phyloP scores from a whole-genome alignment of 2,113 vertebrate species.

The Butorides virescens region DNA sequence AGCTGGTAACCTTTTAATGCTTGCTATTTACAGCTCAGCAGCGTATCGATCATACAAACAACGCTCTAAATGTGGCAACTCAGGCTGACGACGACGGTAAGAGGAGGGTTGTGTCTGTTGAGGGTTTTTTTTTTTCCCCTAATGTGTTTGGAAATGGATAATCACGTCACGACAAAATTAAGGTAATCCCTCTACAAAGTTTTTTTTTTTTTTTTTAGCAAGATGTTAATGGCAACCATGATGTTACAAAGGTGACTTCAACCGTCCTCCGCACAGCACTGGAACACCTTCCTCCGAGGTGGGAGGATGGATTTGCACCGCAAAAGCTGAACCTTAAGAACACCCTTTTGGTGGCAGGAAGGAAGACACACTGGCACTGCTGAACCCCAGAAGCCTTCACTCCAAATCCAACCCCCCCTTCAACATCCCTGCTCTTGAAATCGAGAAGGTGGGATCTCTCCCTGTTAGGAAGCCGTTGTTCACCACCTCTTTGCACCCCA shows the following conservation, averaged over 20 bases:
- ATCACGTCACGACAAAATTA: not conserved
- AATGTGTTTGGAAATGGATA: not conserved
- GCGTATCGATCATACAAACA: not conserved
- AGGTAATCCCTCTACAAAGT: not conserved
- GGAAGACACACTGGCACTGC: not conserved
- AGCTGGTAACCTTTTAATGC: conserved; percentile 10
- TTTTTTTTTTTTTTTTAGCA: not conserved
- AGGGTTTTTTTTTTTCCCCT: not conserved
- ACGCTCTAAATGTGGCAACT: not conserved
- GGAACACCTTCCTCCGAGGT: not conserved
- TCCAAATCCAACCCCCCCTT: not conserved
- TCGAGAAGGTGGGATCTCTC: not conserved
- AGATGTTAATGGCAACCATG: not conserved
- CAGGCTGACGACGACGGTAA: not conserved
- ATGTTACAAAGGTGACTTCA: not conserved
- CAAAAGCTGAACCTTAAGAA: not conserved
- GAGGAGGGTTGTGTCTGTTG: not conserved
- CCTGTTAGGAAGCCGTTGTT: not conserved
- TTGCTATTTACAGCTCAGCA: not conserved
- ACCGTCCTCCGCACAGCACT: not conserved
- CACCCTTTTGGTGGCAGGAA: not conserved
- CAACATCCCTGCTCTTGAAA: fast-evolving
- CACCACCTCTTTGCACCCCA: not conserved
- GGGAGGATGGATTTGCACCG: not conserved
- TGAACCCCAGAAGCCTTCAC: not conserved